Evolutionary conservation across 2,888 invertebrate genomes (phyloP), one percentile per base, ranked within the genome.

Genomic region (Cerceris ruficornis): DNA sequence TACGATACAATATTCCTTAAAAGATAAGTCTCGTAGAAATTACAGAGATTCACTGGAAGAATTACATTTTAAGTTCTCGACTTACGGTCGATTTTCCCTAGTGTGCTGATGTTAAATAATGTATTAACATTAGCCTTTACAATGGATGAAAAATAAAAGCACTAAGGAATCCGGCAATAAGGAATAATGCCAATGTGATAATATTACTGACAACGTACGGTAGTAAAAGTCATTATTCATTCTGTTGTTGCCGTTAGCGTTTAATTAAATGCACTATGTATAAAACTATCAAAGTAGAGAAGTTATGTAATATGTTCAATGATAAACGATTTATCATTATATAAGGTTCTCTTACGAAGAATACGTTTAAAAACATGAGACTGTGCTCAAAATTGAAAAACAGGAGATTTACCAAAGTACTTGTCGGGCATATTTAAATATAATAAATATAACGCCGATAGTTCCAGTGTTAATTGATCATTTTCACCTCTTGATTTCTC

Each of bases 271-370:
- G 67, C 66, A 81, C 57, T 49, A n/a, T 68, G 61, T 83, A 83
- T 77, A 75, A 81, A 83, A 77, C 73, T 79, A 79, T 28, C 66
- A 79, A 80, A 80, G 79, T 81, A 79, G 75, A 60, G 60, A 75
- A 68, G 68, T 79, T 75, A 67, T 74, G 72, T 42, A 60, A 75
- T 80, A 75, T 58, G 66, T 69, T 58, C 69, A 58, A 73, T 50
- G 64, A 49, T 73, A 67, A 77, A 62, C 61, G 62, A 77, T 77
- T 65, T 77, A 78, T 77, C 71, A 73, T 61, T 69, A 81, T 64
- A 59, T 68, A 69, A 70, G 73, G 62, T 70, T 74, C 77, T 65
- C 52, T 69, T 49, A 60, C 62, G 67, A 72, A 77, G 64, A 72
- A 81, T 78, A 74, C 66, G 55, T 13, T 41, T 54, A 43, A 46